phyloP scores from a whole-genome alignment of 2,888 invertebrate genomes.

The Caenorhabditis drosophilae region DNA sequence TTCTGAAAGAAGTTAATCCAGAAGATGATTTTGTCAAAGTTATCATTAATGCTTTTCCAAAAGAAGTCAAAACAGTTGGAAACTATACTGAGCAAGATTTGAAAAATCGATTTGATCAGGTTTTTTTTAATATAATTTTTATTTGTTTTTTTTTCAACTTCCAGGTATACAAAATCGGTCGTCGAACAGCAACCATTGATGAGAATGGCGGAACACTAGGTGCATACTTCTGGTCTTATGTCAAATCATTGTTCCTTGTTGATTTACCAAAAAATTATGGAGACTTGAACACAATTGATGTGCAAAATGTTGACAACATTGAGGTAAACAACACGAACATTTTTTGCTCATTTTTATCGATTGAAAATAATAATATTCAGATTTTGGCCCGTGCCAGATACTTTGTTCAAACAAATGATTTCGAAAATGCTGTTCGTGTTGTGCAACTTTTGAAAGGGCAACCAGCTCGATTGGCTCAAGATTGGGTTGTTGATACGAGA shows the following conservation, averaged over 20 bases:
- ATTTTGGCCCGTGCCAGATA: slow-evolving; percentile 88
- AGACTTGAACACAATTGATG: slow-evolving; percentile 78
- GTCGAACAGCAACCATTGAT: slow-evolving; percentile 84
- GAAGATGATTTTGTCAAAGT: slow-evolving; percentile 83
- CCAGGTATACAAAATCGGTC: slow-evolving; percentile 74
- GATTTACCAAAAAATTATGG: slow-evolving; percentile 76
- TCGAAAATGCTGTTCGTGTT: slow-evolving; percentile 80
- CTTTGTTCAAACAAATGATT: slow-evolving; percentile 82
- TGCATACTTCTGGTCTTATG: slow-evolving; percentile 73
- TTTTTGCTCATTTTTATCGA: too few relatives aligned
- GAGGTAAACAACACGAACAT: slow-evolving; percentile 32
- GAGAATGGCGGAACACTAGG: slow-evolving; percentile 78
- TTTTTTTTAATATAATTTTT: too few relatives aligned
- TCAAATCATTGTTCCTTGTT: slow-evolving; percentile 82
- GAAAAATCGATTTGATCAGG: slow-evolving; percentile 79
- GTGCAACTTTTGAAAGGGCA: slow-evolving; percentile 83
- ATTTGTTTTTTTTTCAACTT: too few relatives aligned
- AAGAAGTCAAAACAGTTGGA: slow-evolving; percentile 80
- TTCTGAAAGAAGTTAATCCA: slow-evolving; percentile 69
- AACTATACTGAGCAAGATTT: slow-evolving; percentile 87
- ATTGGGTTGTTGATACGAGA: slow-evolving; percentile 82
- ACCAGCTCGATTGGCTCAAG: slow-evolving; percentile 80
- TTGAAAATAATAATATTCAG: slow-evolving; percentile 69
- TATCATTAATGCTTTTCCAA: slow-evolving; percentile 79
- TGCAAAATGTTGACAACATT: slow-evolving; percentile 72